Base-by-base conservation (phyloP, 2,797 vertebrate genomes). In the Oceanodroma leucorhoa region DNA sequence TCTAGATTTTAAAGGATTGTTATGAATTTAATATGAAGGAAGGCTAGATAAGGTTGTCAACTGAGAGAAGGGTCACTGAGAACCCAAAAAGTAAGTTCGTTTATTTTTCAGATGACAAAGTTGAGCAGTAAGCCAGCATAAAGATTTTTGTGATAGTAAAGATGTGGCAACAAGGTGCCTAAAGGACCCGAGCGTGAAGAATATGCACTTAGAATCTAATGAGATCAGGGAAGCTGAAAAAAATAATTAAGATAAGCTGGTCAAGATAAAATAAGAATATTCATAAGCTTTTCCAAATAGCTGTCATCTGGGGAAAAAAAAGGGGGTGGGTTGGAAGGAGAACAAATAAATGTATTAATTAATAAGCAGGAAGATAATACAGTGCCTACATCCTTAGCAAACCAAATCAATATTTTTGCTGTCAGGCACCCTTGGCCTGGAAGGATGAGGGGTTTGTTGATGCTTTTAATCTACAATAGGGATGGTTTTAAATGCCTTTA, bases 261-360 rank as follows among this genome's bases (percentile, higher is more conserved):
- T 73, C 48, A 76, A 75, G 61, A 69, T 81, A 80, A 89, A 93
- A 80, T 46, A 87, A 58, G 30, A 85, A 64, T 60, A 79, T 69
- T 75, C 48, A 71, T 21, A 85, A 60, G 29, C n/a, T 80, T 89
- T 85, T 77, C 34, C 60, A 77, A 85, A 83, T 5, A 83, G 55
- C 45, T 83, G 15, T 50, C 32, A 94, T 61, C 14, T 87, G 27
- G 13, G 2, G 7, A 24, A 34, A 58, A 36, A 58, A 36, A 8
- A 6, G 0, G 5, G 9, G 2, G 1, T 11, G 12, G 5, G 6
- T 6, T 80, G 24, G 62, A 66, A 36, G 30, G 41, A 67, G 30
- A 87, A 69, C 40, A 83, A 89, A 76, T 32, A 82, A 72, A 67
- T n/a, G 2, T 76, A 46, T 77, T 72, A 5, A 5, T 14, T 85